Conservation (phyloP, 2,797 vertebrate genomes). For the Bradypus variegatus region DNA sequence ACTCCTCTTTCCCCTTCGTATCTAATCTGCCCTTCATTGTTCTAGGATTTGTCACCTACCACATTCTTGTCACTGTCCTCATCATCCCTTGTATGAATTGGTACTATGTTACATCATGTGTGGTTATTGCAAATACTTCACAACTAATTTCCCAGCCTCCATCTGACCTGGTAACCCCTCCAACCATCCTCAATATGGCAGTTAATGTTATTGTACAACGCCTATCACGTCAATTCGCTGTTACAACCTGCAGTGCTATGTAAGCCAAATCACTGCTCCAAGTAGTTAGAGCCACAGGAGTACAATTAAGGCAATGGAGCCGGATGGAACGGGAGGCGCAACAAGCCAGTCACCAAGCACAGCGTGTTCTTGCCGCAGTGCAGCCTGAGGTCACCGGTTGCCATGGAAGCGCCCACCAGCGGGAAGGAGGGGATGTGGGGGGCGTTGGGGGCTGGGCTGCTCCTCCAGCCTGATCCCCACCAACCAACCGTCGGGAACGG, state of each 20-base stretch:
- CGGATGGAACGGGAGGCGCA: background rate
- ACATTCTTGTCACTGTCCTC: background rate
- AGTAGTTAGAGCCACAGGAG: background rate
- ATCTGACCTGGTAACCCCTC: background rate
- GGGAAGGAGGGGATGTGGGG: background rate
- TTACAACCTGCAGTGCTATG: no score
- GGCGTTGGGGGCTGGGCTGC: background rate
- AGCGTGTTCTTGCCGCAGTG: background rate
- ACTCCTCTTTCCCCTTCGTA: background rate
- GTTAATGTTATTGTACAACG: background rate
- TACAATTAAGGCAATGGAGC: background rate
- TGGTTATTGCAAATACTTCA: background rate
- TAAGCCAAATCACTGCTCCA: background rate
- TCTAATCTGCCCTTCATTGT: background rate
- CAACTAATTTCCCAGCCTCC: background rate
- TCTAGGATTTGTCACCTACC: background rate
- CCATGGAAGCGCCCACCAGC: background rate
- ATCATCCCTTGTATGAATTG: background rate
- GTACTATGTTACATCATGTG: background rate
- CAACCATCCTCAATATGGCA: background rate
- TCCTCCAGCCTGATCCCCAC: background rate
- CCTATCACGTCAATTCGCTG: background rate
- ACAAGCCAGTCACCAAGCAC: background rate
- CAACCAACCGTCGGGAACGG: background rate
- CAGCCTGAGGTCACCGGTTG: background rate